These are phyloP conservation scores for Panulirus ornatus DNA, from an alignment of 1,140 invertebrate species.

Conservation along the genomic window DNA sequence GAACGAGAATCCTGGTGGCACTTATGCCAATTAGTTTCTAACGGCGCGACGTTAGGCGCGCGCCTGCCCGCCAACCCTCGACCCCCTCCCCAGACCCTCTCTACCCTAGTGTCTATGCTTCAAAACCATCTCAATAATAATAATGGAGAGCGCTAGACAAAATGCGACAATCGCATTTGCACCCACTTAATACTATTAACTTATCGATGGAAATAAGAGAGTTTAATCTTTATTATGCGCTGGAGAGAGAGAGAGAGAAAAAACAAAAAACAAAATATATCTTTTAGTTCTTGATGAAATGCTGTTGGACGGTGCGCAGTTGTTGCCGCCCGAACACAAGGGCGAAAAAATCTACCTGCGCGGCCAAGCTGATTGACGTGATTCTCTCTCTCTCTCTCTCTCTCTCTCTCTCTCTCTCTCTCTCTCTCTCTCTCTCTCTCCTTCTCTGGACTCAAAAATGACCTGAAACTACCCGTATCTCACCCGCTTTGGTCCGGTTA, in stretches of 20 bases:
- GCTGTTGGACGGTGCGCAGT: too few species aligned
- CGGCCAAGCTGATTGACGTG: too few species aligned
- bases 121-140: background rate
- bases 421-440: background rate
- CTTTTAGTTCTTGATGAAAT: background rate
- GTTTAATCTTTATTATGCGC: background rate
- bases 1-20: background rate
- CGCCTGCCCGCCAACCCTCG: background rate
- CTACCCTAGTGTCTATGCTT: too few species aligned
- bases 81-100: too few species aligned
- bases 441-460: too few species aligned
- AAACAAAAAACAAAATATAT: background rate
- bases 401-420: background rate
- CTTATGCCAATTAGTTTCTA: background rate
- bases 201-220: background rate
- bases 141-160: background rate
- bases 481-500: too few species aligned
- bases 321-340: too few species aligned
- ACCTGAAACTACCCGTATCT: too few species aligned
- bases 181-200: background rate
- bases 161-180: background rate
- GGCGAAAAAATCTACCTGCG: too few species aligned
- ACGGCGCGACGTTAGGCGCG: background rate
- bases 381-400: constrained; percentile 6
- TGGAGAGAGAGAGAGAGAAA: background rate